Conservation (phyloP, 2,113 vertebrate species). For the Entomyzon cyanotis region DNA sequence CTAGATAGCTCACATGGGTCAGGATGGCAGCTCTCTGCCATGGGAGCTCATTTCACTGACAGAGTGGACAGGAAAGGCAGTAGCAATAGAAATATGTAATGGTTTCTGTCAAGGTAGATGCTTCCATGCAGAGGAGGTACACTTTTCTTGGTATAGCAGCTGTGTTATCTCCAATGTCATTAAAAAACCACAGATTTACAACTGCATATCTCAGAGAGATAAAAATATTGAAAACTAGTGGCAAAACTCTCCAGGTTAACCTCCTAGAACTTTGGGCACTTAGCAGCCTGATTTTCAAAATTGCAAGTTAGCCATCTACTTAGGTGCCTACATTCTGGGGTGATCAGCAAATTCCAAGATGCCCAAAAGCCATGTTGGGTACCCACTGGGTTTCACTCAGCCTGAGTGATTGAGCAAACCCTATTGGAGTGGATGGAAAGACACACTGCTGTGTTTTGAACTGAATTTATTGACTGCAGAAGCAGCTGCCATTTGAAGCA, state of each 20-base stretch:
- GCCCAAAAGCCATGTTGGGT: neutral
- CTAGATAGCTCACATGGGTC: rapidly evolving
- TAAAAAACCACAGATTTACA: neutral
- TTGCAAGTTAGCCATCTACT: neutral
- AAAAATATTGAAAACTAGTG: neutral
- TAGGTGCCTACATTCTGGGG: neutral
- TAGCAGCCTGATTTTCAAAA: neutral
- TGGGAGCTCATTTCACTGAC: neutral
- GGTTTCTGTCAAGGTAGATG: neutral
- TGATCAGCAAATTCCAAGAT: neutral
- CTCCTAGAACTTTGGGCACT: neutral
- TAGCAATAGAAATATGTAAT: neutral
- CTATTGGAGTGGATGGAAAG: neutral
- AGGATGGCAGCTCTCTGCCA: neutral
- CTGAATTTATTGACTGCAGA: neutral
- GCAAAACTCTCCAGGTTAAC: neutral
- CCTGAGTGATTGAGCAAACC: neutral
- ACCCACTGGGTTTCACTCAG: neutral
- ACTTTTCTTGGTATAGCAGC: neutral
- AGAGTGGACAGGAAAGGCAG: neutral
- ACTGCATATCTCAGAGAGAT: neutral
- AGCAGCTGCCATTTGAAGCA: neutral
- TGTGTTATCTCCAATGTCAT: neutral
- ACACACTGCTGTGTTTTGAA: neutral
- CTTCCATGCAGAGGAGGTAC: neutral